These are phyloP conservation scores for Trinorchestia longiramus DNA, from an alignment of 1,140 invertebrate species.

Conservation along the genomic window DNA sequence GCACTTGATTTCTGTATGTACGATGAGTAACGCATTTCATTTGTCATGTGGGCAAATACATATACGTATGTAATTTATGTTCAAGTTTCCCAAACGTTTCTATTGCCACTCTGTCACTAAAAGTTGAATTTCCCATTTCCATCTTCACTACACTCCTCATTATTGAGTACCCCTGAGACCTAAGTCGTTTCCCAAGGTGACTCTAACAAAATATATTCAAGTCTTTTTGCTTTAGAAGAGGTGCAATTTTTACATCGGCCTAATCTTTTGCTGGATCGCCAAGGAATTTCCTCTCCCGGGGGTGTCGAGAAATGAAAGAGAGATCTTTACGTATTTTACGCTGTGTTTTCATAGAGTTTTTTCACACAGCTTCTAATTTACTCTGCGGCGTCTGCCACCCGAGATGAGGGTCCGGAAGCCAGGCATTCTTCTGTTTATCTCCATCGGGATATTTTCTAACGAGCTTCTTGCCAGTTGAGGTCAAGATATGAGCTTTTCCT, in stretches of 20 bases:
- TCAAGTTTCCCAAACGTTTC: no score
- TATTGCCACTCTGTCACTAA: no score
- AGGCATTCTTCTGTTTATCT: background rate
- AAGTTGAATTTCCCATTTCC: background rate
- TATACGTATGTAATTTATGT: no score
- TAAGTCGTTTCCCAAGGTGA: background rate
- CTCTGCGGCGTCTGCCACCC: background rate
- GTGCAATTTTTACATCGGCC: background rate
- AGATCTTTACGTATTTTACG: background rate
- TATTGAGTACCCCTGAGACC: background rate
- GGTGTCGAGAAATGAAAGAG: background rate
- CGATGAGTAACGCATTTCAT: no score
- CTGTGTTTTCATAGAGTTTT: background rate
- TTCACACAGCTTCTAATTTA: background rate
- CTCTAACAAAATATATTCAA: background rate
- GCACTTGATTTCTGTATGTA: no score
- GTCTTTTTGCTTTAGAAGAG: background rate
- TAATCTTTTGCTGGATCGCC: background rate
- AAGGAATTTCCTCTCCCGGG: background rate
- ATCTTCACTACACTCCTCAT: background rate
- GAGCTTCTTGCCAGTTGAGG: background rate
- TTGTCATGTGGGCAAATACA: no score
- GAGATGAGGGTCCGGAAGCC: background rate
- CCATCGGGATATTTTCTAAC: background rate
- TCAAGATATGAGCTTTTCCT: background rate